phyloP scores from a whole-genome alignment of 2,888 invertebrate genomes.

The Phorcus lineatus region DNA sequence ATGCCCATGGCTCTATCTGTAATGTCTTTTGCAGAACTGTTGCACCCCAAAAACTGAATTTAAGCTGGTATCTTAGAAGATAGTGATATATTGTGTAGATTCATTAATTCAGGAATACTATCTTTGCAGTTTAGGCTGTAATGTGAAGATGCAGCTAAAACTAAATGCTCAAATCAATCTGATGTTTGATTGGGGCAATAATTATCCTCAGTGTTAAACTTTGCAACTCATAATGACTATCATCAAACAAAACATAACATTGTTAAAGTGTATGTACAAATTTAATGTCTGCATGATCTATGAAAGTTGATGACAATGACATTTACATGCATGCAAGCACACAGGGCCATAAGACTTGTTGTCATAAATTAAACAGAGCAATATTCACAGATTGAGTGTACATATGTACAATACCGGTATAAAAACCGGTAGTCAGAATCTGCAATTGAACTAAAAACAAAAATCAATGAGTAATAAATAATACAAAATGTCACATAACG shows the following conservation, averaged over 20 bases:
- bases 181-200: too few relatives aligned
- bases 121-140: too few relatives aligned
- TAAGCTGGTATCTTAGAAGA: too few relatives aligned
- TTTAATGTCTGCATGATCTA: slow-evolving; percentile 31
- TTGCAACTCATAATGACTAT: not conserved
- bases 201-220: too few relatives aligned
- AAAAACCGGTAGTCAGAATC: not conserved
- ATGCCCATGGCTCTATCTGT: too few relatives aligned
- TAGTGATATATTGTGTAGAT: too few relatives aligned
- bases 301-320: slow-evolving; percentile 28
- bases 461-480: slow-evolving; percentile 9
- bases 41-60: too few relatives aligned
- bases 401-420: slow-evolving; percentile 18
- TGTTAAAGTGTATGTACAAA: slow-evolving; percentile 13
- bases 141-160: too few relatives aligned
- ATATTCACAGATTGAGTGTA: slow-evolving; percentile 24
- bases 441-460: slow-evolving; percentile 14
- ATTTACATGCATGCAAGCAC: slow-evolving; percentile 26
- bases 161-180: too few relatives aligned
- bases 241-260: not conserved
- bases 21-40: too few relatives aligned
- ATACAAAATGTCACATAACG: slow-evolving; percentile 1
- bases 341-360: slow-evolving; percentile 26
- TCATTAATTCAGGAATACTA: too few relatives aligned
- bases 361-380: slow-evolving; percentile 26